Evolutionary conservation across 2,113 vertebrate species (phyloP), one percentile per base, ranked within the genome.

Genomic region (Strix uralensis): DNA sequence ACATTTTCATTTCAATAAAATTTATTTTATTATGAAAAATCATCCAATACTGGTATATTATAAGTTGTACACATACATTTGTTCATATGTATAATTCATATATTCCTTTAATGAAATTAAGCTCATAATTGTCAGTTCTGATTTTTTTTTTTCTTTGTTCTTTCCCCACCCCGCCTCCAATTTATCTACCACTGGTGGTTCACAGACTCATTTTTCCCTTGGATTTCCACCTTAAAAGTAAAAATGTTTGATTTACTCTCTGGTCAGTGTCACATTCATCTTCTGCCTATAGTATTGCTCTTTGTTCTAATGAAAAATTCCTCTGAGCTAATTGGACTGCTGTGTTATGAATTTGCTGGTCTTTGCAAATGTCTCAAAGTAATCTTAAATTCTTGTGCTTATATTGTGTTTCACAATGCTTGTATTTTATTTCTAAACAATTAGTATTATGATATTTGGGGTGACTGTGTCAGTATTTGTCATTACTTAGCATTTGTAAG

Each of bases 341-440:
- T 83, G 8, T 30, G 11, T 52, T 83, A 72, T 75, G 47, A 86
- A 34, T 52, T 44, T 83, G 6, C 34, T 79, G 26, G 26, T 62
- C 47, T 91, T 69, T 69, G 25, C 3, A 81, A 92, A 51, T 30
- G 9, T 69, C 44, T 69, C n/a, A 78, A 57, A 84, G 72, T 36
- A 62, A 63, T 65, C 25, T 51, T 63, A 67, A 82, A 62, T 88
- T 65, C 9, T 72, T 17, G 27, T 87, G 12, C 2, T 44, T 67
- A 36, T 34, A 29, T 29, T 72, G 11, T 63, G 9, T 38, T 67
- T 69, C 47, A 67, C 10, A 36, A 36, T 40, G 10, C 7, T 75
- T 72, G 30, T 22, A 26, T 90, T 86, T 83, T 63, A 49, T 84
- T 81, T 95, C 47, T 51, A 58, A 75, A 77, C 78, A 72, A 73